Evolutionary conservation across 1,140 invertebrate genomes (phyloP).

Genomic region (Oncopodura yosiiana): DNA sequence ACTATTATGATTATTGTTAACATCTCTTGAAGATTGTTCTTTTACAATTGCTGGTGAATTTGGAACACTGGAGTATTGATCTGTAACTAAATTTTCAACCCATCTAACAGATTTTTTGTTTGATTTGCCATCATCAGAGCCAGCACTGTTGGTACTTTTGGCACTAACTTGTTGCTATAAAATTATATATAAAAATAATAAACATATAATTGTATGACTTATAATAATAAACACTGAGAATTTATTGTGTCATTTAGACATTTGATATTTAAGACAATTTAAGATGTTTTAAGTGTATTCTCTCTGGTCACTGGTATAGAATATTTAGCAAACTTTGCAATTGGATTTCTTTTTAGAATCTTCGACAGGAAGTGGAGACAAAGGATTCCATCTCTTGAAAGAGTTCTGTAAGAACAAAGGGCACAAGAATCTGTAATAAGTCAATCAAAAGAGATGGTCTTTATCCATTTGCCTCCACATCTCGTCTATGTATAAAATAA

Average conservation of each 20-base stretch:
- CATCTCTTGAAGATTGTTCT: background rate
- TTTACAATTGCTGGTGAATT: background rate
- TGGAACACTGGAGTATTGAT: too few relatives aligned
- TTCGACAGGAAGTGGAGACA: conserved; percentile 28
- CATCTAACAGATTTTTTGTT: too few relatives aligned
- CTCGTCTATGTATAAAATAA: conserved; percentile 1
- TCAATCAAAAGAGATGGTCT: too few relatives aligned
- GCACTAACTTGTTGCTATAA: too few relatives aligned
- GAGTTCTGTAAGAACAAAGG: conserved; percentile 23
- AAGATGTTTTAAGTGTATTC: background rate
- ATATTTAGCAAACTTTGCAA: too few relatives aligned
- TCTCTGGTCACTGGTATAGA: background rate
- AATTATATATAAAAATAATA: background rate
- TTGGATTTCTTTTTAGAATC: background rate
- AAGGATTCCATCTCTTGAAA: conserved; percentile 33
- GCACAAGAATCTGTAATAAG: conserved; percentile 28
- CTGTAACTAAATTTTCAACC: too few relatives aligned
- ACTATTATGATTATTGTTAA: background rate
- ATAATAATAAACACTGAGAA: background rate
- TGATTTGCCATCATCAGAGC: too few relatives aligned
- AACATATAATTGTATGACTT: background rate
- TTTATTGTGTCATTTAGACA: background rate
- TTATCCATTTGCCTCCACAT: conserved; percentile 19
- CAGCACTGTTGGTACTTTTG: too few relatives aligned
- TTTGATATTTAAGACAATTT: background rate